phyloP scores from a whole-genome alignment of 92 coral and sea anemone genomes.

The Muricea muricata region DNA sequence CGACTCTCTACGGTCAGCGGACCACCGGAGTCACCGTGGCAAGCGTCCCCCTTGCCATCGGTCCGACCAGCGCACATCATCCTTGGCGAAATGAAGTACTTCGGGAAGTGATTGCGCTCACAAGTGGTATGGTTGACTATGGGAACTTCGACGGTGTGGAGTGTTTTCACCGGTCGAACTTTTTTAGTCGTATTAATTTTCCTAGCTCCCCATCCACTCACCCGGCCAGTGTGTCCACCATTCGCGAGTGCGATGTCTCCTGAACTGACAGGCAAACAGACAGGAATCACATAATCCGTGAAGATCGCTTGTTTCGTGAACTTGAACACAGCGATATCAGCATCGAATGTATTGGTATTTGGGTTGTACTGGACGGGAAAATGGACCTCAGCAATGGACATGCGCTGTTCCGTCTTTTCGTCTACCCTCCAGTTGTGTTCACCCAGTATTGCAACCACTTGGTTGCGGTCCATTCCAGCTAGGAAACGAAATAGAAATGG shows the following conservation, averaged over 20 bases:
- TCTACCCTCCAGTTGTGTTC: constrained; percentile 63
- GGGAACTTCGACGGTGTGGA: constrained; percentile 76
- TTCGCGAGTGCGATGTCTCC: constrained; percentile 51
- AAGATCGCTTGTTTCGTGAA: constrained; percentile 62
- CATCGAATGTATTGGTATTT: constrained; percentile 64
- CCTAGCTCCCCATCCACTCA: constrained; percentile 81
- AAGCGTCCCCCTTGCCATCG: constrained; percentile 71
- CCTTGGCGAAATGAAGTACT: constrained; percentile 71
- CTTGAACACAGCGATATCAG: constrained; percentile 86
- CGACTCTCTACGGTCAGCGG: constrained; percentile 86
- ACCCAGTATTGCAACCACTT: constrained; percentile 73
- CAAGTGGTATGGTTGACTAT: constrained; percentile 63
- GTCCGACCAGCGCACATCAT: constrained; percentile 95
- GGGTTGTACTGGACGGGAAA: constrained; percentile 65
- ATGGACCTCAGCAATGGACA: constrained; percentile 56
- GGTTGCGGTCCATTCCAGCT: background rate
- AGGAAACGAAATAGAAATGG: background rate
- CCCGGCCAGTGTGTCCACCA: constrained; percentile 45
- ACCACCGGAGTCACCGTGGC: constrained; percentile 98
- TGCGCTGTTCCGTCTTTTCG: constrained; percentile 59
- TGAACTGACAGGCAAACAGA: constrained; percentile 74
- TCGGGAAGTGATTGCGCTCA: constrained; percentile 44
- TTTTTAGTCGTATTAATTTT: constrained; percentile 43
- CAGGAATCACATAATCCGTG: constrained; percentile 88
- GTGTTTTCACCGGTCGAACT: constrained; percentile 37